Evolutionary conservation across 2,888 invertebrate species (phyloP).

Genomic region (Thymelicus lineola): DNA sequence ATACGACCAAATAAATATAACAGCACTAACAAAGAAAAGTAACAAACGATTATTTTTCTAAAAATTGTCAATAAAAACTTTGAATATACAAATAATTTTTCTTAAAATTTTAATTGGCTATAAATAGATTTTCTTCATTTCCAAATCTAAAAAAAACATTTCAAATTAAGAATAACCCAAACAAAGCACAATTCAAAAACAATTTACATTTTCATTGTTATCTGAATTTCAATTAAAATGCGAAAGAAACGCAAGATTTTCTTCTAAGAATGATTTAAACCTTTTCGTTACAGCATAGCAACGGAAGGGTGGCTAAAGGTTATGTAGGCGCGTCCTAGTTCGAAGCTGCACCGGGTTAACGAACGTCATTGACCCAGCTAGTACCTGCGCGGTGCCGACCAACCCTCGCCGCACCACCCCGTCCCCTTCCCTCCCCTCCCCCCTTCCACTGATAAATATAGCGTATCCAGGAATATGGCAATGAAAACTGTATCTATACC

Average conservation of each 20-base stretch:
- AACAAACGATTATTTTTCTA: no score
- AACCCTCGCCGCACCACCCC: constrained; percentile 44
- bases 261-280: constrained; percentile 26
- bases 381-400: constrained; percentile 61
- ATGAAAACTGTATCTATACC: constrained; percentile 57
- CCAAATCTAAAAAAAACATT: no score
- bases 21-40: not conserved
- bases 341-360: constrained; percentile 72
- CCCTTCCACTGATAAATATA: constrained; percentile 66
- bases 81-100: no score
- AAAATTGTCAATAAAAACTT: no score
- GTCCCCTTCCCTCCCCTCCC: constrained; percentile 41
- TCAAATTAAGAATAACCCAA: no score
- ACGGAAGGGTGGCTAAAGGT: constrained; percentile 49
- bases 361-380: constrained; percentile 78
- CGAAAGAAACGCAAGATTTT: not conserved
- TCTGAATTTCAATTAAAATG: no score
- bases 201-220: no score
- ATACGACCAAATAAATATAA: no score
- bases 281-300: constrained; percentile 39
- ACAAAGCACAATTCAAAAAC: no score
- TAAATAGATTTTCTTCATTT: no score
- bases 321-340: constrained; percentile 69
- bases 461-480: constrained; percentile 72
- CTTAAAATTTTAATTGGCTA: no score